Evolutionary conservation across 2,888 invertebrate genomes (phyloP), one percentile per base, ranked within the genome.

Genomic region (Halictus quadricinctus): DNA sequence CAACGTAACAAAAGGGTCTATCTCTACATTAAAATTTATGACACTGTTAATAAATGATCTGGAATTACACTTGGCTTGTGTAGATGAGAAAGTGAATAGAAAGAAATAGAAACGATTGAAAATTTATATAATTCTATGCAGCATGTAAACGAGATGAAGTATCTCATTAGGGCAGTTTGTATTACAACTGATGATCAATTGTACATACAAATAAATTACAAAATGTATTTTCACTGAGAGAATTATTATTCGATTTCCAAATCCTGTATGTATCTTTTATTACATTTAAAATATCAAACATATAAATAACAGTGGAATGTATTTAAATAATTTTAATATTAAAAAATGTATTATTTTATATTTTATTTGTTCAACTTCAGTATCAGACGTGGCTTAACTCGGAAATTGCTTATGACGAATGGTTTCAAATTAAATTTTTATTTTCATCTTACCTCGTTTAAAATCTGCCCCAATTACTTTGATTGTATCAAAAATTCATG

Each of bases 1-100:
- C 75, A 78, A 84, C 77, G 74, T 88, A 92, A 89, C 91, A 92
- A 93, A 93, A 92, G 92, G 92, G 92, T 92, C 92, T 88, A 91
- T 91, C 91, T 90, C 77, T 73, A 80, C 73, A 21, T 70, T 64
- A 29, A 69, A 83, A 78, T 75, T 60, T 58, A 54, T 60, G 78
- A 79, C 54, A 60, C 80, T 64, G 72, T 82, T 72, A 79, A 84
- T 21, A 46, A 66, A 48, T 29, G 50, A 73, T 36, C 77, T 58
- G 70, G 25, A 81, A 66, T 50, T 77, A 76, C 60, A 72, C 50
- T 79, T 74, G 41, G 58, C 69, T 48, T 72, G 36, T 70, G 25
- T 75, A 48, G 64, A 72, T 50, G 72, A 72, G 75, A 80, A 87
- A 78, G 76, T 74, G 72, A 54, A 80, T 86, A 85, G 64, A 79